These are phyloP conservation scores for Solen grandis DNA, from an alignment of 1,140 invertebrate species.

Conservation along the genomic window DNA sequence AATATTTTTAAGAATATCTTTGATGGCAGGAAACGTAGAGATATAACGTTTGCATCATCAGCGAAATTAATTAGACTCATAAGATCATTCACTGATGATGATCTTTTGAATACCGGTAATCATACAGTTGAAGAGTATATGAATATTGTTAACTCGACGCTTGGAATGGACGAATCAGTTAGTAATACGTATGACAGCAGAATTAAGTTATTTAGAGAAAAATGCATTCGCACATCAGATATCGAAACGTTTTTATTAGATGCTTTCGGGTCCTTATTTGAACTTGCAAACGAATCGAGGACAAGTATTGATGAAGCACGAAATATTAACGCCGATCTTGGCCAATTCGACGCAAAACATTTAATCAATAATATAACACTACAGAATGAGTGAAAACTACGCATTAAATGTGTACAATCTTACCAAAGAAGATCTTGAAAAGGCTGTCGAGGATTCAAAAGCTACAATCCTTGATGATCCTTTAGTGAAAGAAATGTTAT, in stretches of 20 bases:
- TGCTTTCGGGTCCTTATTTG: neutral
- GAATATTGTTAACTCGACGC: neutral
- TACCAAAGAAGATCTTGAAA: constrained; percentile 14
- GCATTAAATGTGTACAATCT: constrained; percentile 26
- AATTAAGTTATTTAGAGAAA: neutral
- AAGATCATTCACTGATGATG: neutral
- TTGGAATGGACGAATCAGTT: neutral
- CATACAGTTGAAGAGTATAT: neutral
- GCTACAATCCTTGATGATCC: neutral
- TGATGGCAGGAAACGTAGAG: constrained; percentile 20
- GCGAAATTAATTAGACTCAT: neutral
- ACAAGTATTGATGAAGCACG: constrained; percentile 9
- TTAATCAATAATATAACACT: constrained; percentile 10
- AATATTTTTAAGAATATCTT: constrained; percentile 20
- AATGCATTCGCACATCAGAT: neutral
- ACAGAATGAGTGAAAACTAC: constrained; percentile 11
- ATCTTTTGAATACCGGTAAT: neutral
- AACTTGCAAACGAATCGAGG: constrained; percentile 23
- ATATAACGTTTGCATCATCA: constrained; percentile 14
- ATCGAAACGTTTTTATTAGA: constrained; percentile 1
- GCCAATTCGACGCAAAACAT: neutral
- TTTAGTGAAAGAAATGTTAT: neutral
- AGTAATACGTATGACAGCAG: neutral
- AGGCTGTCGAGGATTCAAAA: constrained; percentile 16
- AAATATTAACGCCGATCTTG: neutral